These are phyloP conservation scores for Philaenus spumarius DNA, from an alignment of 1,140 invertebrate species.

Conservation along the genomic window DNA sequence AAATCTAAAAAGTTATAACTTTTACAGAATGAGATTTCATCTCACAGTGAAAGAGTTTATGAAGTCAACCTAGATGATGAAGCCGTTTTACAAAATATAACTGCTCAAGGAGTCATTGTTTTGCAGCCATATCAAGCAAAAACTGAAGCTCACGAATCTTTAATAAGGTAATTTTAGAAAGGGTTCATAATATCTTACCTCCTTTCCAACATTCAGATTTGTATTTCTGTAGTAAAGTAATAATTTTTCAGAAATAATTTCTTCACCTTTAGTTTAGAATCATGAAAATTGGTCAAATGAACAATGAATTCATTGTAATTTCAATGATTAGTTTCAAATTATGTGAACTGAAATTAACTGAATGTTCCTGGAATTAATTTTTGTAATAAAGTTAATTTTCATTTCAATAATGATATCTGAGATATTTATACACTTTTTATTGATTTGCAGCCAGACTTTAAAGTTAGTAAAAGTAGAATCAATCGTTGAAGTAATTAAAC, in stretches of 20 bases:
- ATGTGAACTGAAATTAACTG: not conserved
- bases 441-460: conserved; percentile 23
- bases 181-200: too few species aligned
- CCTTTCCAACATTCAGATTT: too few species aligned
- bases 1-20: too few species aligned
- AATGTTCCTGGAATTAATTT: too few species aligned
- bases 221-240: too few species aligned
- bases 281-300: too few species aligned
- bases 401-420: not conserved
- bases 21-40: conserved; percentile 25
- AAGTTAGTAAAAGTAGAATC: conserved; percentile 20
- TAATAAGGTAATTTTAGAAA: conserved; percentile 29
- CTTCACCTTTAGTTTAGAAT: too few species aligned
- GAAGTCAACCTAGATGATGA: conserved; percentile 12
- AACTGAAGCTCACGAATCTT: conserved; percentile 32
- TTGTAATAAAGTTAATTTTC: too few species aligned
- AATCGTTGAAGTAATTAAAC: conserved; percentile 32
- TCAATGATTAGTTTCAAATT: not conserved
- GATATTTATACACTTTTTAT: not conserved
- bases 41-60: conserved; percentile 28
- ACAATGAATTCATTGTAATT: too few species aligned
- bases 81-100: conserved; percentile 24
- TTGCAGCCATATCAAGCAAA: conserved; percentile 34
- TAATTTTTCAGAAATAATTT: too few species aligned
- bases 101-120: conserved; percentile 23